Base-by-base conservation (phyloP, 2,797 vertebrate species). In the Pelobates cultripes region DNA sequence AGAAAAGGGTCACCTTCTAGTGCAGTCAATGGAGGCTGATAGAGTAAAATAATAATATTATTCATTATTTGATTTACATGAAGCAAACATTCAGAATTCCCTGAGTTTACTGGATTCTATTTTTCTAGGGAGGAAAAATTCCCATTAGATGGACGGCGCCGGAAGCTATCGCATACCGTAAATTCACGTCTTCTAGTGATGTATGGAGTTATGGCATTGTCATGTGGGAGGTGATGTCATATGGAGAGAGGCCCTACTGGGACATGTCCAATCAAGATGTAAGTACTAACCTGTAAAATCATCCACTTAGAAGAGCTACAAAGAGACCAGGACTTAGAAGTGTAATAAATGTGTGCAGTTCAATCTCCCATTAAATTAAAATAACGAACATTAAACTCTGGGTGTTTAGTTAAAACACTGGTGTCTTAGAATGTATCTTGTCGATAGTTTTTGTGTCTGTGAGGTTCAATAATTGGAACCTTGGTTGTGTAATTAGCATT, bases 191-290 rank as follows among this genome's bases (percentile, higher is more conserved):
- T 0, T 96, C 98, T 47, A 97, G 96, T 81, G 98, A 99, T 40
- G 98, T 98, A 72, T 99, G 98, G 97, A 99, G 98, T 92, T 99
- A 98, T 0, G 97, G 97, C 83, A 96, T 99, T 3, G 97, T 99
- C 89, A 98, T 98, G 97, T 99, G 97, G 97, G 97, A 99, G 89
- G 97, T 99, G 92, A 98, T 98, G 97, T 98, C 97, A 41, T 99
- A 97, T 0, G 97, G 97, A 75, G 97, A 99, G 86, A 93, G 97
- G 5, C 97, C 97, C n/a, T 99, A 99, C 66, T 99, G 97, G 97
- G 97, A 98, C 84, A 99, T 99, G 97, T 98, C 97, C 79, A 99
- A 99, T 87, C 98, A 99, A 90, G 97, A 99, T 6, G 98, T 99
- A 89, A 97, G 98, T 94, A 75, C 63, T 2, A 64, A 28, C 61